Evolutionary conservation across 2,888 invertebrate species (phyloP).

Genomic region (Platerodrilus igneus): DNA sequence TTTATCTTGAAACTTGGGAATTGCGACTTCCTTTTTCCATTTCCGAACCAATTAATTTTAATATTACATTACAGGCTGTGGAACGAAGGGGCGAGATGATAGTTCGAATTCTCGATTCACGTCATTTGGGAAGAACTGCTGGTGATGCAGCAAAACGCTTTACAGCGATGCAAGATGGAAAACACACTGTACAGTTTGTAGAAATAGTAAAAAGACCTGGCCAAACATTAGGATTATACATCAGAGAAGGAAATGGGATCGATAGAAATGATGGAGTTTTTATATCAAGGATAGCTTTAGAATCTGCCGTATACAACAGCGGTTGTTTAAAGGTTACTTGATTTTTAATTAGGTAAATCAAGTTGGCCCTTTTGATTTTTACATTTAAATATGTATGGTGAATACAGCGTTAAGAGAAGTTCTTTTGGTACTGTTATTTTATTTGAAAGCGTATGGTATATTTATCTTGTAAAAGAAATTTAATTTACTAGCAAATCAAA

Average conservation of each 20-base stretch:
- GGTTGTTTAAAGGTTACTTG: constrained; percentile 78
- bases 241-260: constrained; percentile 98
- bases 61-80: constrained; percentile 55
- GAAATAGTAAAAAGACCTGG: constrained; percentile 99
- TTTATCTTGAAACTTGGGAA: too few species aligned
- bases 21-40: too few species aligned
- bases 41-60: constrained; percentile 7
- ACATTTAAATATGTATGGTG: too few species aligned
- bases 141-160: constrained; percentile 85
- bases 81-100: constrained; percentile 94
- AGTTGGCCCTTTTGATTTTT: too few species aligned
- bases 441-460: too few species aligned
- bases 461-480: too few species aligned
- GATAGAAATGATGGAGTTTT: constrained; percentile 95
- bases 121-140: constrained; percentile 82
- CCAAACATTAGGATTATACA: constrained; percentile 95
- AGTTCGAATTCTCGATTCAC: constrained; percentile 82
- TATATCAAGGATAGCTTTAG: constrained; percentile 92
- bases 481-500: too few species aligned
- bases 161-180: constrained; percentile 68
- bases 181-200: constrained; percentile 75
- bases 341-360: background rate
- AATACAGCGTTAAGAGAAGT: too few species aligned
- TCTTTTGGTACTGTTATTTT: too few species aligned
- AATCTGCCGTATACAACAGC: constrained; percentile 95